Evolutionary conservation across 30 jellyfish, hydroid and myxozoan species (phyloP).

Genomic region (Chironex yamaguchii): DNA sequence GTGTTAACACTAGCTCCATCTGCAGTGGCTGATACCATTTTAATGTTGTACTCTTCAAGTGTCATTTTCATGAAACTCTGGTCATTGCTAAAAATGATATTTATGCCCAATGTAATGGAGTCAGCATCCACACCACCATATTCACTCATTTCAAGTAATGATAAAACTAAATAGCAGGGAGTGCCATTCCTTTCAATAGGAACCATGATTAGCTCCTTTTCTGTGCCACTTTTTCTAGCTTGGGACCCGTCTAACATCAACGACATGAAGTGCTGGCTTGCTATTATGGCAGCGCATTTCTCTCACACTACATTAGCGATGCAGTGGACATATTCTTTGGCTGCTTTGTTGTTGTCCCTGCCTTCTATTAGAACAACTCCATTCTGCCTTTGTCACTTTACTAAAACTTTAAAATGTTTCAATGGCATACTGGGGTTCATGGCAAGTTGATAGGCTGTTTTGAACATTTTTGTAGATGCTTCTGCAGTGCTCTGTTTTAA

Average conservation of each 20-base stretch:
- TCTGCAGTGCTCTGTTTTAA: slow-evolving; percentile 20
- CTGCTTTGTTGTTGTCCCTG: slow-evolving; percentile 55
- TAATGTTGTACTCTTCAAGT: neutral
- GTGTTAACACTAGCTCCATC: slow-evolving; percentile 74
- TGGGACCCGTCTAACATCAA: slow-evolving; percentile 49
- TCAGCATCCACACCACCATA: slow-evolving; percentile 72
- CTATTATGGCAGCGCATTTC: slow-evolving; percentile 63
- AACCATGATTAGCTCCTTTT: slow-evolving; percentile 56
- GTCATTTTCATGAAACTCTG: slow-evolving; percentile 24
- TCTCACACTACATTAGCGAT: slow-evolving; percentile 55
- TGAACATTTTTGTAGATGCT: slow-evolving; percentile 29
- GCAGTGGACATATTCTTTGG: slow-evolving; percentile 50
- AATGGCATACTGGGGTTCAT: slow-evolving; percentile 37
- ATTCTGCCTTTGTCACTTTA: slow-evolving; percentile 67
- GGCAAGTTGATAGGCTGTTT: slow-evolving; percentile 54
- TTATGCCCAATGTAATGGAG: slow-evolving; percentile 33
- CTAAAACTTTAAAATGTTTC: slow-evolving; percentile 25
- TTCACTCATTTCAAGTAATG: slow-evolving; percentile 66
- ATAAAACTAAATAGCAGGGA: slow-evolving; percentile 47
- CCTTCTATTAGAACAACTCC: slow-evolving; percentile 66
- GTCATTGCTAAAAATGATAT: slow-evolving; percentile 31
- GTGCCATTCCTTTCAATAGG: slow-evolving; percentile 70
- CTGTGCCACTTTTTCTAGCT: slow-evolving; percentile 56
- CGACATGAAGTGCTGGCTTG: slow-evolving; percentile 44
- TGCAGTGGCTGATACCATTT: slow-evolving; percentile 62